A percentile compares a stretch with the other conserved stretches of the same genome.
Evolutionary conservation across 2,797 vertebrate genomes (phyloP).

Genomic region (Poecilia wingei): DNA sequence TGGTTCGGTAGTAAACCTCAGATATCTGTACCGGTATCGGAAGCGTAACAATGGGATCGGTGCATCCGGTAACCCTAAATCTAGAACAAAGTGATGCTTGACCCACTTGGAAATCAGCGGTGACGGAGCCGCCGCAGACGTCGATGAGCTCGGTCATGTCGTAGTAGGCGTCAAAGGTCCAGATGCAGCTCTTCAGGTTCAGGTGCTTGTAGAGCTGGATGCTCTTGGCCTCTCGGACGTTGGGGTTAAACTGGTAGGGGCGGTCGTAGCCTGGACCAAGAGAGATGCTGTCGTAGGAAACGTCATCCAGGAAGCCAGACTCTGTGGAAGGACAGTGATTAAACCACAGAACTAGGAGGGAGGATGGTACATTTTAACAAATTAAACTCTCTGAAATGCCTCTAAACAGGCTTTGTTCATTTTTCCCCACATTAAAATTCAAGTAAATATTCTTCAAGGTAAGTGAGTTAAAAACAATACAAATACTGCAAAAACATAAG

Average conservation of each 20-base stretch:
- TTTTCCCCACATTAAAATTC: too few species aligned
- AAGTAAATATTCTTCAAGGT: too few species aligned
- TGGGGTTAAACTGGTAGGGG: conserved; percentile 92
- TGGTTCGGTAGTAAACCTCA: too few species aligned
- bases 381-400: background rate
- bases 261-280: conserved; percentile 94
- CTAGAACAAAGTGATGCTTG: background rate
- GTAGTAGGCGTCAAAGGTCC: conserved; percentile 96
- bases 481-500: too few species aligned
- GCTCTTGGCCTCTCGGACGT: conserved; percentile 87
- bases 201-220: conserved; percentile 96
- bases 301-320: conserved; percentile 90
- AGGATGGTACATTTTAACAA: background rate
- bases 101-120: conserved; percentile 94
- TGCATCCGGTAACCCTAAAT: background rate
- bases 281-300: conserved; percentile 83
- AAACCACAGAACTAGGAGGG: background rate
- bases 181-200: conserved; percentile 98
- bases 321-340: conserved; percentile 77
- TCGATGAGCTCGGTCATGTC: conserved; percentile 99
- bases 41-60: too few species aligned
- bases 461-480: too few species aligned
- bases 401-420: background rate
- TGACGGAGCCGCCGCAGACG: conserved; percentile 94
- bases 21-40: too few species aligned